Evolutionary conservation across 2,888 invertebrate species (phyloP), one percentile per base, ranked within the genome.

Genomic region (Mycogona germanica): DNA sequence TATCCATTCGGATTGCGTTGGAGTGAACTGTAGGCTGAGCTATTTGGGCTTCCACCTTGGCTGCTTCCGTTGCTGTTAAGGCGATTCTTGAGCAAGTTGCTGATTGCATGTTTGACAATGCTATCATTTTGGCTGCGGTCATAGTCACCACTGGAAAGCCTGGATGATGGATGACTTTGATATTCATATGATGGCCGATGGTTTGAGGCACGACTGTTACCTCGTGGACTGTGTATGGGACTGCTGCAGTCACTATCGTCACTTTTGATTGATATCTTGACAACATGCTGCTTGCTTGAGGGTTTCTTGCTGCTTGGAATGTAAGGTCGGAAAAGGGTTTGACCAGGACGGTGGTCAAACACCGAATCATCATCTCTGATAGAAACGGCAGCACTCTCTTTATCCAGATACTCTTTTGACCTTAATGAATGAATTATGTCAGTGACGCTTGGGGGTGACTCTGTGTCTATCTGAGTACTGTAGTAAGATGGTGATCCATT

Each of bases 101-200:
- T 53, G 40, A 53, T 53, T 38, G 53, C 53, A 47, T 53, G 46
- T 29, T 53, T 53, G 12, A 53, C 53, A 7, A 53, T 48, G 26
- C 53, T 48, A 26, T 47, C 47, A 28, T 30, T 37, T 4, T 14
- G 26, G 14, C 25, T 17, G n/a, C 45, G 29, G 32, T 52, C 45
- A 12, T 17, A n/a, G n/a, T n/a, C 25, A 9, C 17, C 51, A 6
- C 28, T n/a, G 6, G 32, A 29, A 14, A 14, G 3, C 17, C 30
- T 28, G 28, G 1, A 9, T 12, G 35, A 14, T 28, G 29, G 3
- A 1, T 29, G 17, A 14, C 28, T 51, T 28, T 51, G 41, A 25
- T n/a, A 41, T 26, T 41, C 28, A 14, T 41, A 51, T 21, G 28
- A 25, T 4, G 12, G 7, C 19, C 26, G 14, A 3, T 29, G 45